Conservation (phyloP, 2,113 vertebrate genomes). For the Calidris pugnax region DNA sequence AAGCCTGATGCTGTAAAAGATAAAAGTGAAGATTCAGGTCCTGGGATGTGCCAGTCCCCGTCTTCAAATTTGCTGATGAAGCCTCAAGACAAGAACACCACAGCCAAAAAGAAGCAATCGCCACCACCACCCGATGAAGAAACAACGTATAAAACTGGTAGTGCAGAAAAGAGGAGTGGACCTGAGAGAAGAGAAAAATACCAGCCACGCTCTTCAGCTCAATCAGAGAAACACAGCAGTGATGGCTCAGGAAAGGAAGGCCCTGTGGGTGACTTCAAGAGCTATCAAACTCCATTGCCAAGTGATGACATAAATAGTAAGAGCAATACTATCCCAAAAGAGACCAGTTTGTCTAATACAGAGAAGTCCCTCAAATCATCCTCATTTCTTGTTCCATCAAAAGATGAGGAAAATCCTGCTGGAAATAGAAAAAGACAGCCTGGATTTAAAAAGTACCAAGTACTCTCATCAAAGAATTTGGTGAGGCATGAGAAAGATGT, state of each 20-base stretch:
- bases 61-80: not conserved
- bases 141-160: not conserved
- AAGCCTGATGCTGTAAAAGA: not conserved
- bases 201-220: not conserved
- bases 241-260: not conserved
- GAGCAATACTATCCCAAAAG: not conserved
- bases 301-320: not conserved
- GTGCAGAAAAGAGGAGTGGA: not conserved
- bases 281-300: not conserved
- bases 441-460: conserved; percentile 14
- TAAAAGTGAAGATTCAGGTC: not conserved
- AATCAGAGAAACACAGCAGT: not conserved
- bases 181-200: not conserved
- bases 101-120: not conserved
- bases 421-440: not conserved
- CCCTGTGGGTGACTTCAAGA: not conserved
- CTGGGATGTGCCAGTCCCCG: not conserved
- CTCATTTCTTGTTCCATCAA: not conserved
- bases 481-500: not conserved
- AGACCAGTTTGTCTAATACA: not conserved
- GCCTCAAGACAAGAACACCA: not conserved
- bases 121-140: not conserved
- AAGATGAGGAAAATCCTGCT: not conserved
- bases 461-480: not conserved
- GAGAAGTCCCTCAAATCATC: not conserved